Base-by-base conservation (phyloP, 64 coral and sea anemone genomes). In the Actinia equina region DNA sequence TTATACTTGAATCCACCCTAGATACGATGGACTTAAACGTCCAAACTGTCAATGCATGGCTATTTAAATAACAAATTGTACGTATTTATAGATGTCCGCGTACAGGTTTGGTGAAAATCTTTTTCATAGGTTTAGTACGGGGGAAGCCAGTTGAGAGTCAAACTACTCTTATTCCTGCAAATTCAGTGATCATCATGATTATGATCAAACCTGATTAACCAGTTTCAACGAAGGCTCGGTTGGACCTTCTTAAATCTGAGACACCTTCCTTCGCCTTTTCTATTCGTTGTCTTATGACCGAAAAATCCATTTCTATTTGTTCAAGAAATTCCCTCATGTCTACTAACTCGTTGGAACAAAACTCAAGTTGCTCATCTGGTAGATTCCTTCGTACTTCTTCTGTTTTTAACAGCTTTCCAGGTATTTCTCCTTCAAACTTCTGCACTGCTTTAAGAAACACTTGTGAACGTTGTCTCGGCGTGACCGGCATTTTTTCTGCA, bases 361-460 rank as follows among this genome's bases (percentile, higher is more conserved):
- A 85, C 4, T 85, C 83, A 7, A 85, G 17, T 25, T 85, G 44
- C 20, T 55, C 83, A 60, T 85, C 17, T 42, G 44, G 56, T 42
- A 85, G 20, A 18, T 85, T 85, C 14, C 30, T 26, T 85, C 41
- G 17, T 19, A 2, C 52, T 42, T 63, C 59, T 85, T 85, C 83
- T 43, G 22, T 22, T 37, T 85, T 85, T 18, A 60, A 22, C 6
- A 85, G 15, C 37, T 85, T 85, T 30, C 59, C 83, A 7, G 83
- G 83, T 44, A 85, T 63, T 58, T 58, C 59, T 55, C 83, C 83
- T 85, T 85, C 83, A 61, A 85, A 85, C 59, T 27, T 85, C 41
- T 85, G 51, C 30, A 85, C 83, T 55, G 83, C 55, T 41, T 45
- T 55, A 22, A 85, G 59, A 82, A 85, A 85, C 7, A 5, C 83